phyloP scores from a whole-genome alignment of 2,797 vertebrate species.

The Tangara arthus region DNA sequence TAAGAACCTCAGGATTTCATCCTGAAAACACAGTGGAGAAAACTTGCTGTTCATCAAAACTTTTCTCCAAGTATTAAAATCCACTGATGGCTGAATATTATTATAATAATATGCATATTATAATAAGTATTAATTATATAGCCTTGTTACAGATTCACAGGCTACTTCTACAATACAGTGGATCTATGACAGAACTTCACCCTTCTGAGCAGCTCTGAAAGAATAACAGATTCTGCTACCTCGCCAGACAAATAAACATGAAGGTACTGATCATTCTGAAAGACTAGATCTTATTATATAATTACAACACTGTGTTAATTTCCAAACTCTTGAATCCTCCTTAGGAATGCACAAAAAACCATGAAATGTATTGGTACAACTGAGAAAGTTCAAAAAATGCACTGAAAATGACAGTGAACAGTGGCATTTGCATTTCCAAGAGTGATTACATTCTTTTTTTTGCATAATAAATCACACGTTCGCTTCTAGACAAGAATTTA shows the following conservation, averaged over 20 bases:
- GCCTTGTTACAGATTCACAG: not conserved
- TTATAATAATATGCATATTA: not conserved
- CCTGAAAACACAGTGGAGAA: not conserved
- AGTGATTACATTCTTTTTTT: conserved; percentile 4
- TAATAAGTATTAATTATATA: not conserved
- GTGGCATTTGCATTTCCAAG: not conserved
- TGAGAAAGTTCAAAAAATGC: not conserved
- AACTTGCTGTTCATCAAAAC: not conserved
- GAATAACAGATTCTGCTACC: not conserved
- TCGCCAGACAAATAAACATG: not conserved
- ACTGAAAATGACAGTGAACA: not conserved
- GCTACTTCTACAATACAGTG: not conserved
- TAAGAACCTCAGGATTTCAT: not conserved
- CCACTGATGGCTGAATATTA: not conserved
- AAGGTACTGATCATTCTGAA: not conserved
- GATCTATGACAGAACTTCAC: not conserved
- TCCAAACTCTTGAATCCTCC: not conserved
- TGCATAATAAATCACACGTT: conserved; percentile 29
- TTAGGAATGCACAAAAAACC: not conserved
- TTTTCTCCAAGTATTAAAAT: not conserved
- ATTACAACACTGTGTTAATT: not conserved
- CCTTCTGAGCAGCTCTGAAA: not conserved
- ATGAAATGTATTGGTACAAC: not conserved
- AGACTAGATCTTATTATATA: not conserved
- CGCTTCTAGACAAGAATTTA: conserved; percentile 55